Evolutionary conservation across 1,140 invertebrate genomes (phyloP).

Genomic region (Brevipalpus yothersi): DNA sequence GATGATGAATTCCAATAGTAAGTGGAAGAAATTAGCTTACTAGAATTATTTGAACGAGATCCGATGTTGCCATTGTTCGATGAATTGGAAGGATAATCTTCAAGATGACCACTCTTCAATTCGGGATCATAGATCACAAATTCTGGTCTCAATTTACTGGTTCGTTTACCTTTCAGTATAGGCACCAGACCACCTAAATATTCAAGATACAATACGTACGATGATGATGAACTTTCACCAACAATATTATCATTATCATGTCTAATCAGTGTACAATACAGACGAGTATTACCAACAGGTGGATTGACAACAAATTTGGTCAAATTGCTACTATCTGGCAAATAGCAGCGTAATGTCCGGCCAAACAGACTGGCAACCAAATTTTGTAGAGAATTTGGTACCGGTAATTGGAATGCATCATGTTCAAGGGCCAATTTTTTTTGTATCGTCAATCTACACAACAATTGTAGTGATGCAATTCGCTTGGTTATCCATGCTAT

Average conservation of each 20-base stretch:
- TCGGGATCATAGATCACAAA: constrained; percentile 95
- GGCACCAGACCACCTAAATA: constrained; percentile 88
- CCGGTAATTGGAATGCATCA: constrained; percentile 36
- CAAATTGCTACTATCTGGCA: constrained; percentile 61
- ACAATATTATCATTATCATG: constrained; percentile 38
- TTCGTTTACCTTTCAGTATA: constrained; percentile 75
- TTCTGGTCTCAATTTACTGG: constrained; percentile 86
- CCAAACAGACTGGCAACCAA: constrained; percentile 68
- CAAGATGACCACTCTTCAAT: constrained; percentile 18
- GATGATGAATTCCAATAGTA: not conserved
- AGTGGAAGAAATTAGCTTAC: not conserved
- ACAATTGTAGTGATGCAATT: constrained; percentile 62
- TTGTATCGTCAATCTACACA: constrained; percentile 47
- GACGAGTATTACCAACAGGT: constrained; percentile 47
- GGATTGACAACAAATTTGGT: constrained; percentile 79
- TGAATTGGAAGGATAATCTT: not conserved
- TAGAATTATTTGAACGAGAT: not conserved
- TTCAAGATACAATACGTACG: constrained; percentile 83
- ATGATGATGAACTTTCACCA: constrained; percentile 16
- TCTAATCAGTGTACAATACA: constrained; percentile 88
- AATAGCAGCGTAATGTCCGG: constrained; percentile 88
- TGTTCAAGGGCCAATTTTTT: constrained; percentile 28
- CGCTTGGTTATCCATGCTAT: constrained; percentile 54
- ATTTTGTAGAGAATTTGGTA: constrained; percentile 57
- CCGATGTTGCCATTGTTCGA: not conserved